phyloP scores from a whole-genome alignment of 2,113 vertebrate species.

The Megaceryle torquata region DNA sequence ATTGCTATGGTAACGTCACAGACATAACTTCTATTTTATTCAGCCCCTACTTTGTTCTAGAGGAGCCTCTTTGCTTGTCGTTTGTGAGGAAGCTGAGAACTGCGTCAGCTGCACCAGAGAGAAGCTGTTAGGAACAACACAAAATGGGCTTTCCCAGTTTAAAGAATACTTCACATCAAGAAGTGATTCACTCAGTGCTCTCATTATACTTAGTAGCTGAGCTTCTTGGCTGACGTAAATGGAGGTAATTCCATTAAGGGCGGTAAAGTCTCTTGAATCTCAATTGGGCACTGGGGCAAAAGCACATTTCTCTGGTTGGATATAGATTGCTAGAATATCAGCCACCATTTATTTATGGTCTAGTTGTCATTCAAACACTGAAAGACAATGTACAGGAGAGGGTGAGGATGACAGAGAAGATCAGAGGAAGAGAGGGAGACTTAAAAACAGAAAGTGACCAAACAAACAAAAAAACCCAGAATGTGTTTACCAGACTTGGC shows the following conservation, averaged over 20 bases:
- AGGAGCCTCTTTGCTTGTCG: neutral
- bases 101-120: conserved; percentile 4
- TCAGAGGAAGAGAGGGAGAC: neutral
- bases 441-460: neutral
- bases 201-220: neutral
- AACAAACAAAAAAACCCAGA: neutral
- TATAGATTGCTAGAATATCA: neutral
- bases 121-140: neutral
- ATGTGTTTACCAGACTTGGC: neutral
- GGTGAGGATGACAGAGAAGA: neutral
- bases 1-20: conserved; percentile 61
- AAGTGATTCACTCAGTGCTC: neutral
- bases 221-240: neutral
- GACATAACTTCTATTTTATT: conserved; percentile 31
- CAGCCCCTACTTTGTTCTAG: neutral
- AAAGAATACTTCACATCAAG: neutral
- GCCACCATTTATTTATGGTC: neutral
- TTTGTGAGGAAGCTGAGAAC: conserved; percentile 42
- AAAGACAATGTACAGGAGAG: neutral
- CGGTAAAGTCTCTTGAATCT: neutral
- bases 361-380: neutral
- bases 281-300: neutral
- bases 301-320: neutral
- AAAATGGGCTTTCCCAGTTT: neutral
- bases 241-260: neutral